A percentile compares a stretch with the other conserved stretches of the same genome.
These are phyloP conservation scores for Hesperophylax magnus DNA, from an alignment of 1,140 invertebrate species.

Conservation along the genomic window DNA sequence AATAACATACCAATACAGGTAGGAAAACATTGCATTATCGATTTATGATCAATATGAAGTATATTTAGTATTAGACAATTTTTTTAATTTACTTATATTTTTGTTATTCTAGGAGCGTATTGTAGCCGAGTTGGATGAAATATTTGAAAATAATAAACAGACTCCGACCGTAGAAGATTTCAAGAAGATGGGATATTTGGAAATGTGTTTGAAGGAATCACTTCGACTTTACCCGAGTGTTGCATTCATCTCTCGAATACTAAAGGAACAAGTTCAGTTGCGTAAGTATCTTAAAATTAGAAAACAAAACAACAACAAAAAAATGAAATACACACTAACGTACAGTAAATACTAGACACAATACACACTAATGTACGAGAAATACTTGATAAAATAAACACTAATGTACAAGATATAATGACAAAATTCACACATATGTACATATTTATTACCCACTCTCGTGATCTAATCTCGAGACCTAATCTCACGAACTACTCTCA, in stretches of 20 bases:
- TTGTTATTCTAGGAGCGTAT: slow-evolving; percentile 6
- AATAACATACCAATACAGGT: slow-evolving; percentile 75
- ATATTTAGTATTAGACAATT: not conserved
- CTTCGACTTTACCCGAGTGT: slow-evolving; percentile 81
- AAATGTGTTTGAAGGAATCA: slow-evolving; percentile 80
- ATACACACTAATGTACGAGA: no score
- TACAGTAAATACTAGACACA: no score
- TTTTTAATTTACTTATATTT: not conserved
- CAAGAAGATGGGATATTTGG: slow-evolving; percentile 79
- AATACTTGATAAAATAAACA: no score
- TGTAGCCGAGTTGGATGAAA: slow-evolving; percentile 74
- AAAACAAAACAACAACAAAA: not conserved
- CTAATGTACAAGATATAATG: no score
- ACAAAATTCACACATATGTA: no score
- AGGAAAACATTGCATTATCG: not conserved
- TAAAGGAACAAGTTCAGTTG: slow-evolving; percentile 73
- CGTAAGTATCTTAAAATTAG: slow-evolving; percentile 63
- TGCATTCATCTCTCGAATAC: slow-evolving; percentile 76
- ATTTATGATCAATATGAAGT: not conserved
- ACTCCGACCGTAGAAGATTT: slow-evolving; percentile 75
- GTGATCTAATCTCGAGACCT: no score
- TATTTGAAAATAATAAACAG: slow-evolving; percentile 73
- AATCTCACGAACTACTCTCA: no score
- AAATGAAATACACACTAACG: no score
- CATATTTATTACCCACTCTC: no score